Evolutionary conservation across 2,888 invertebrate species (phyloP), one percentile per base, ranked within the genome.

Genomic region (Agrochola litura): DNA sequence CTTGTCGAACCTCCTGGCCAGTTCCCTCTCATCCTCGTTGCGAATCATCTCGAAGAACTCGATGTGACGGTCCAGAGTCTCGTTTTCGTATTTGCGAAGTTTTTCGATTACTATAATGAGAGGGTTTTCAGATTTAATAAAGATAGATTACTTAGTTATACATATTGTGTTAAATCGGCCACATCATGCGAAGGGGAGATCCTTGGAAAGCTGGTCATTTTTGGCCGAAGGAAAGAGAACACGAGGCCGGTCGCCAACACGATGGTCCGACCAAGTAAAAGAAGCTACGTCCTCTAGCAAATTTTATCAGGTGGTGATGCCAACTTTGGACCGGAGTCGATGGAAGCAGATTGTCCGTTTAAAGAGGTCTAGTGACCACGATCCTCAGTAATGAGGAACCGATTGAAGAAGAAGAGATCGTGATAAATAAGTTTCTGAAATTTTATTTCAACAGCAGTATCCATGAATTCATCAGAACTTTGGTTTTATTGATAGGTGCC

Each of bases 41-140:
- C 99, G 97, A 41, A 99, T 98, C 99, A 99, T 99, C 96, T 99
- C 99, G 96, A 99, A 99, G 95, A 99, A 99, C 94, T 99, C 99
- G 95, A 99, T 98, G 97, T 99, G 99, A 90, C 99, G 98, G 93
- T 99, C 99, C 76, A 99, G 96, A 0, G 99, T 99, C 90, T 99
- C 99, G 95, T 99, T 99, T 93, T 99, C 99, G 94, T 99, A 99
- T 90, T 98, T 98, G 73, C 99, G 97, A 30, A 99, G 97, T 94
- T 99, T 99, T 90, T 99, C 99, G 86, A 99, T 99, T 30, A 99
- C 98, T 97, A 37, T 9, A 61, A 61, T 30, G 16, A 60, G 16
- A 58, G 8, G 25, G 30, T 60, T 30, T 60, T 30, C 2, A 0
- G 8, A 30, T 58, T 8, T 60, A 30, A 16, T 58, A 25, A 56